These are phyloP conservation scores for Pocillopora grandis DNA, from an alignment of 92 coral and sea anemone genomes.

Conservation along the genomic window DNA sequence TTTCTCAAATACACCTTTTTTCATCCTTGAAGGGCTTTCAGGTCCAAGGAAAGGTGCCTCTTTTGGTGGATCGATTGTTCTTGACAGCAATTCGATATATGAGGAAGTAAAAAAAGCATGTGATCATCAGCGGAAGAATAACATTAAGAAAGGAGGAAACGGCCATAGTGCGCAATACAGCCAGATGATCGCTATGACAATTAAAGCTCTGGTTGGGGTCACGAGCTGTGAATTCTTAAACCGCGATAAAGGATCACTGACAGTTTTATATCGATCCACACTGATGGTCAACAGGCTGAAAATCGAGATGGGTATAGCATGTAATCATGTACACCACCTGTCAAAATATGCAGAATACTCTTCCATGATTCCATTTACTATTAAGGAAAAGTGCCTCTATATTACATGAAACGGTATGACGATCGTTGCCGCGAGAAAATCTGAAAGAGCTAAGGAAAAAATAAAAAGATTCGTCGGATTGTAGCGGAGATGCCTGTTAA, in stretches of 20 bases:
- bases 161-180: conserved; percentile 59
- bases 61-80: conserved; percentile 25
- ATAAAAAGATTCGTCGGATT: conserved; percentile 60
- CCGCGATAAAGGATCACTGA: conserved; percentile 68
- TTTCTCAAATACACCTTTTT: conserved; percentile 47
- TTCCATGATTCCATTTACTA: conserved; percentile 68
- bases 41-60: conserved; percentile 9
- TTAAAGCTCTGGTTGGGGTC: conserved; percentile 62
- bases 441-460: conserved; percentile 58
- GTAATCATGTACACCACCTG: conserved; percentile 50
- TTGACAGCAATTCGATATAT: conserved; percentile 61
- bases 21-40: conserved; percentile 11
- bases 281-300: conserved; percentile 67
- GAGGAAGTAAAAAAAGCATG: conserved; percentile 57
- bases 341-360: conserved; percentile 61
- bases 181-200: conserved; percentile 59
- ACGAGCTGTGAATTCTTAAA: conserved; percentile 64
- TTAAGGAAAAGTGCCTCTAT: conserved; percentile 60
- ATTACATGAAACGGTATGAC: conserved; percentile 68
- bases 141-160: conserved; percentile 60
- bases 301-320: conserved; percentile 75
- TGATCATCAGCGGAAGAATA: conserved; percentile 49
- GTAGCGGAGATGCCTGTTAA: conserved; percentile 44
- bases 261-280: conserved; percentile 70
- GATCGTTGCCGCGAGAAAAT: conserved; percentile 39